Conservation (phyloP, 2,888 invertebrate genomes). For the Cryptosula pallasiana region DNA sequence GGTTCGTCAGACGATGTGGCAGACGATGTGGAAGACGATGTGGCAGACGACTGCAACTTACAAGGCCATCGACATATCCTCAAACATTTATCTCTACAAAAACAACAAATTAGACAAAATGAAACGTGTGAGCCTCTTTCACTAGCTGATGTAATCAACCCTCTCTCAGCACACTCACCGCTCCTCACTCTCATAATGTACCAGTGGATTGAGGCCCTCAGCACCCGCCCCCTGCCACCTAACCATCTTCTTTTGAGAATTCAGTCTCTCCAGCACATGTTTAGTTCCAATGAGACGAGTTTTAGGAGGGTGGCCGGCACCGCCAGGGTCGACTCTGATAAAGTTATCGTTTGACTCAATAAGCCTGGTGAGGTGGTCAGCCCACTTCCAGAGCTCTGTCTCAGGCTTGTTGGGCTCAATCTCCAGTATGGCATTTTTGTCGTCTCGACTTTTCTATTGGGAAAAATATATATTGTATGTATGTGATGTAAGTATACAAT, state of each 20-base stretch:
- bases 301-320: background rate
- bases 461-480: too few relatives aligned
- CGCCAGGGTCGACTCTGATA: background rate
- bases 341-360: background rate
- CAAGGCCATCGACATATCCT: slow-evolving; percentile 16
- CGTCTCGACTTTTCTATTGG: too few relatives aligned
- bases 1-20: background rate
- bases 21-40: background rate
- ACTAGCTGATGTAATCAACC: background rate
- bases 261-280: background rate
- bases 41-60: background rate
- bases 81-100: slow-evolving; percentile 18
- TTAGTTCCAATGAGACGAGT: slow-evolving; percentile 1
- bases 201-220: background rate
- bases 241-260: background rate
- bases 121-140: background rate
- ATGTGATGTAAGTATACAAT: too few relatives aligned
- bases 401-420: background rate
- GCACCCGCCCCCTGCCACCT: background rate
- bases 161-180: background rate
- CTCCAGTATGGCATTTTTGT: background rate
- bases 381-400: slow-evolving; percentile 12
- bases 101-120: background rate
- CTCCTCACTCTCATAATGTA: background rate
- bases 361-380: slow-evolving; percentile 1